phyloP scores from a whole-genome alignment of 2,113 vertebrate species.

The Oreochromis niloticus region DNA sequence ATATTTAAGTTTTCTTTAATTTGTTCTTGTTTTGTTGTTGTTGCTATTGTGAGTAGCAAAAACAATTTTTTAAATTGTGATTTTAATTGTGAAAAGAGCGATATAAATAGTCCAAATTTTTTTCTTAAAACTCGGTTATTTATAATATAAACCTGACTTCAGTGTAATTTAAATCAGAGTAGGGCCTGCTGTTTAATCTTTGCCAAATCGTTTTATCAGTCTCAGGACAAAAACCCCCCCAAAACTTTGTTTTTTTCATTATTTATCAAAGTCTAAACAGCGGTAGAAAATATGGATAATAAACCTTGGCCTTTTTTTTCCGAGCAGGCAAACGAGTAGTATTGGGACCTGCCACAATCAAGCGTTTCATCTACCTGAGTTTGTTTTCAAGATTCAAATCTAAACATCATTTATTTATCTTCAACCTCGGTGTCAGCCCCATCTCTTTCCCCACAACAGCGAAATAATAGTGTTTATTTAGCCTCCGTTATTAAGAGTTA shows the following conservation, averaged over 20 bases:
- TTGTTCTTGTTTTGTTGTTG: not conserved
- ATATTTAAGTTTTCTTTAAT: not conserved
- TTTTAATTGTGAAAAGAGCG: not conserved
- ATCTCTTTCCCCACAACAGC: not conserved
- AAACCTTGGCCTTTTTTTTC: not conserved
- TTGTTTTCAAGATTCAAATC: constrained; percentile 28
- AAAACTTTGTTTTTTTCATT: not conserved
- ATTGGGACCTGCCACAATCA: constrained; percentile 10
- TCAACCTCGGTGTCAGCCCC: not conserved
- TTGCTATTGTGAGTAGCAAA: not conserved
- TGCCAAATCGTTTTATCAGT: not conserved
- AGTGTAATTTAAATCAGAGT: not conserved
- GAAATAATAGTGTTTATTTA: constrained; percentile 45
- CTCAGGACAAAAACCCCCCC: not conserved
- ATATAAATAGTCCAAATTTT: not conserved
- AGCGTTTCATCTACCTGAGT: not conserved
- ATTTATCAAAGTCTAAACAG: not conserved
- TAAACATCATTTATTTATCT: constrained; percentile 42
- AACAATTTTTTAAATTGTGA: fast-evolving
- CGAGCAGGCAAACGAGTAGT: not conserved
- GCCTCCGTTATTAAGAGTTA: constrained; percentile 37
- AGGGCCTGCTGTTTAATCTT: not conserved
- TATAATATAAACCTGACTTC: not conserved
- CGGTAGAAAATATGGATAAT: not conserved
- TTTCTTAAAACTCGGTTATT: not conserved